Conservation (phyloP, 2,888 invertebrate species). For the Drosophila quinaria region DNA sequence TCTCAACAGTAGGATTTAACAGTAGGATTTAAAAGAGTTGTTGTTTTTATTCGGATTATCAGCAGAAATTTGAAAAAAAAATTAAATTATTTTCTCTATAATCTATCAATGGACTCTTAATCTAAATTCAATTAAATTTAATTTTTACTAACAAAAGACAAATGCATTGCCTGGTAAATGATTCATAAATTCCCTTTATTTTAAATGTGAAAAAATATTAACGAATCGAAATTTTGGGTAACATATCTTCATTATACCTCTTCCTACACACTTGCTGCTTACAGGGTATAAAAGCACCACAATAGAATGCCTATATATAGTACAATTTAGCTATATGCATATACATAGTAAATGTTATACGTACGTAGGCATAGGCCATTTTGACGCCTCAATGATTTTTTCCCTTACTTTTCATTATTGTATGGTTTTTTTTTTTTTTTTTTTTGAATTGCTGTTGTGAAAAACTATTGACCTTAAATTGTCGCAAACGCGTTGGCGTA, state of each 20-base stretch:
- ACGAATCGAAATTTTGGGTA: not conserved
- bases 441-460: constrained; percentile 29
- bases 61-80: no score
- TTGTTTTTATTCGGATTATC: no score
- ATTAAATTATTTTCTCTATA: no score
- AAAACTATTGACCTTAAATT: constrained; percentile 77
- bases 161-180: not conserved
- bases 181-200: not conserved
- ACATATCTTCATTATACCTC: not conserved
- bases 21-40: no score
- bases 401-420: constrained; percentile 9
- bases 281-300: constrained; percentile 15
- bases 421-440: not conserved
- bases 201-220: not conserved
- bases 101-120: no score
- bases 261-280: constrained; percentile 1
- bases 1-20: not conserved
- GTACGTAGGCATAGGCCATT: constrained; percentile 45
- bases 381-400: constrained; percentile 50
- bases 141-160: no score
- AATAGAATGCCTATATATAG: constrained; percentile 47
- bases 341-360: constrained; percentile 8
- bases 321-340: constrained; percentile 1
- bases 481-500: constrained; percentile 61
- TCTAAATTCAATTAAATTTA: no score